Base-by-base conservation (phyloP, 2,888 invertebrate species). In the Gymnoscelis rufifasciata region DNA sequence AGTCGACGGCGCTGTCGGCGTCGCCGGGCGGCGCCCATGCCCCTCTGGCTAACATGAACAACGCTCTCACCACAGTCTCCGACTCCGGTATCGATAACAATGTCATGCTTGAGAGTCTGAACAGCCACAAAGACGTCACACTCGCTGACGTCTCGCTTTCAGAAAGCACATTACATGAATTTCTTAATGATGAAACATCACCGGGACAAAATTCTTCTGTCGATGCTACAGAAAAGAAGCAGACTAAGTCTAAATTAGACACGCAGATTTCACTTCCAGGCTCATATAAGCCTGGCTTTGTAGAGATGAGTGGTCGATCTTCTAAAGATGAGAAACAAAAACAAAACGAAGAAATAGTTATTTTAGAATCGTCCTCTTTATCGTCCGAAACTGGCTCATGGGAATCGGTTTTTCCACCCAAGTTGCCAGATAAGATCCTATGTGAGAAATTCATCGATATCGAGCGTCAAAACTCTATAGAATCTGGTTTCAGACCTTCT, bases 301-400 rank as follows among this genome's bases (percentile, higher is more conserved):
- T 63, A 30, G 74, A 74, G 51, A 58, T 58, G 23, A 66, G 58
- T 58, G 62, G 62, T 29, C 74, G 68, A 47, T 74, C 81, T 8
- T 71, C 79, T 5, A 91, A 91, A 66, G 90, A 90, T 65, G 90
- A 91, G 59, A 91, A 91, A 56, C 91, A 91, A 59, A 78, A 90
- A 13, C 90, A 90, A 59, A 91, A 91, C 69, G 91, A 91, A 68
- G 91, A 91, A 65, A 90, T 91, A 51, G 90, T 90, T 11, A 90
- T 90, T 56, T 75, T 91, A 72, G 91, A 91, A 59, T 91, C 91
- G 0, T 91, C 91, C 3, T 91, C 92, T 1, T 78, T 91, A 42
- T 92, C 91, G 24, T 91, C 91, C 5, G 91, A 91, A 72, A 90
- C 91, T 11, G 91, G 91, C 33, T 91, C 91, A 11, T 92, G 92